Evolutionary conservation across 2,888 invertebrate species (phyloP).

Genomic region (Diarsia dahlii): DNA sequence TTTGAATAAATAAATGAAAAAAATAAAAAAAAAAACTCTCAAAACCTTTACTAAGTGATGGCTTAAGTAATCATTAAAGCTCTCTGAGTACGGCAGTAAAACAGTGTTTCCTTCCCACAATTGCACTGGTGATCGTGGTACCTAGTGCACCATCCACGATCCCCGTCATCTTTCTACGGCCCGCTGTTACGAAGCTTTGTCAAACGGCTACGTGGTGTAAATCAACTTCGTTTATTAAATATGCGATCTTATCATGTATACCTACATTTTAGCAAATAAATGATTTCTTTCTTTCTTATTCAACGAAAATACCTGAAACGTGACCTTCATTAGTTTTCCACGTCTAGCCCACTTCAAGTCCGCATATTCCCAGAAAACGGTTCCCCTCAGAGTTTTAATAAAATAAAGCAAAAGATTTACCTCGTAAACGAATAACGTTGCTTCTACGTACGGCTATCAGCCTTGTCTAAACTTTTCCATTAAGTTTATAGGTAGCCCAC

Average conservation of each 20-base stretch:
- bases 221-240: background rate
- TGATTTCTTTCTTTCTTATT: too few relatives aligned
- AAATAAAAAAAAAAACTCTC: too few relatives aligned
- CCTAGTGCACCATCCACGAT: too few relatives aligned
- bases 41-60: too few relatives aligned
- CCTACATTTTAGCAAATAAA: too few relatives aligned
- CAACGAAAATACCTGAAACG: background rate
- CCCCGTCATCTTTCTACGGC: background rate
- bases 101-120: too few relatives aligned
- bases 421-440: background rate
- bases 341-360: slow-evolving; percentile 1
- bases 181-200: background rate
- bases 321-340: background rate
- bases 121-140: too few relatives aligned
- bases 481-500: slow-evolving; percentile 40
- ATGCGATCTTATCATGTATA: too few relatives aligned
- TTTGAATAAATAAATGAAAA: too few relatives aligned
- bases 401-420: slow-evolving; percentile 22
- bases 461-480: slow-evolving; percentile 44
- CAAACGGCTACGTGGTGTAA: background rate
- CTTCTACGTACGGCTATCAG: slow-evolving; percentile 15
- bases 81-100: too few relatives aligned
- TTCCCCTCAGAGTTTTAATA: slow-evolving; percentile 4
- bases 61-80: too few relatives aligned
- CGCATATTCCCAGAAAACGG: slow-evolving; percentile 15